These are phyloP conservation scores for Eupithecia centaureata DNA, from an alignment of 2,888 invertebrate species.

Conservation along the genomic window DNA sequence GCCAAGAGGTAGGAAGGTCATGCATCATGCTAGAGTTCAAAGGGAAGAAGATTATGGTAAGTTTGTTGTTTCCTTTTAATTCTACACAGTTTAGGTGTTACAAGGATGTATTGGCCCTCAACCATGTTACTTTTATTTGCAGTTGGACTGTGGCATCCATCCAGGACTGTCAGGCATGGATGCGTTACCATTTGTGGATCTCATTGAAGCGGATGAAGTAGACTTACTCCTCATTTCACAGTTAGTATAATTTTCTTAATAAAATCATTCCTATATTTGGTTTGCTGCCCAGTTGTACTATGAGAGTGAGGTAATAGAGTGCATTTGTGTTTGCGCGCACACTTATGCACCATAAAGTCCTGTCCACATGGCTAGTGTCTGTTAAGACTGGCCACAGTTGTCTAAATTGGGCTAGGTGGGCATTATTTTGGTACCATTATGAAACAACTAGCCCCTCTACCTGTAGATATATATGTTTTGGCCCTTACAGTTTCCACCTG, in stretches of 20 bases:
- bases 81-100: background rate
- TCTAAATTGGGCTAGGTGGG: no score
- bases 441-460: background rate
- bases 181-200: constrained; percentile 98
- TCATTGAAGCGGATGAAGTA: constrained; percentile 98
- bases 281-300: no score
- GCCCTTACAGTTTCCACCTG: constrained; percentile 93
- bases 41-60: constrained; percentile 98
- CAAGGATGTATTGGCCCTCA: background rate
- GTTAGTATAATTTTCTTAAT: constrained; percentile 81
- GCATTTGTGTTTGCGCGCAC: no score
- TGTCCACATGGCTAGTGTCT: no score
- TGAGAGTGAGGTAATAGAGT: no score
- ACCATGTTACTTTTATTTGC: constrained; percentile 36
- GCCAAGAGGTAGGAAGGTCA: constrained; percentile 99
- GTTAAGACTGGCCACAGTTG: no score
- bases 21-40: constrained; percentile 99
- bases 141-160: constrained; percentile 99
- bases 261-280: no score
- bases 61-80: background rate
- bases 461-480: constrained; percentile 1
- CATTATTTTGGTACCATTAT: background rate
- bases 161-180: constrained; percentile 99
- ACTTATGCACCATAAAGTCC: no score
- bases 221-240: constrained; percentile 97